Evolutionary conservation across 2,888 invertebrate species (phyloP).

Genomic region (Zeuzera pyrina): DNA sequence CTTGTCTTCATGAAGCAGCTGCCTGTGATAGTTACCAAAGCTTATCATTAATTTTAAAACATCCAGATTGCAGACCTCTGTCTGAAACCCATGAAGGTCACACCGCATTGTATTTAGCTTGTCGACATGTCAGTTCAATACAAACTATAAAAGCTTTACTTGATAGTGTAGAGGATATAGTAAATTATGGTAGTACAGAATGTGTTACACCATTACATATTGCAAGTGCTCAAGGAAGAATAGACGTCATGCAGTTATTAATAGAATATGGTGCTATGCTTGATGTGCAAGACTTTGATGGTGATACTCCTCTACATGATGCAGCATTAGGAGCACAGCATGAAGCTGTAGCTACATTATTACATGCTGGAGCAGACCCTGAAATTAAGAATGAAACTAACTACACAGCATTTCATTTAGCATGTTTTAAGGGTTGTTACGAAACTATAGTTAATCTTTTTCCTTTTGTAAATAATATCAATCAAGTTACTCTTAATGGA

Average conservation of each 20-base stretch:
- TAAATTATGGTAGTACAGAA: conserved; percentile 58
- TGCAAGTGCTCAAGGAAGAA: conserved; percentile 46
- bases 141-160: conserved; percentile 44
- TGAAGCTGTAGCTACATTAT: conserved; percentile 36
- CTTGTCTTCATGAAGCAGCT: conserved; percentile 67
- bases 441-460: conserved; percentile 37
- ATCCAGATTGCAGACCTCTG: conserved; percentile 38
- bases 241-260: conserved; percentile 46
- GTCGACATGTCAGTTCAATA: conserved; percentile 40
- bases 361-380: conserved; percentile 57
- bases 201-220: conserved; percentile 61
- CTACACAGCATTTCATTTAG: conserved; percentile 58
- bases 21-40: conserved; percentile 50
- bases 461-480: conserved; percentile 48
- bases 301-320: conserved; percentile 63
- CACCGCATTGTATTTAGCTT: conserved; percentile 60
- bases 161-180: conserved; percentile 44
- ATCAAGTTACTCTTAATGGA: conserved; percentile 39
- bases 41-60: conserved; percentile 42
- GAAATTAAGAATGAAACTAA: conserved; percentile 46
- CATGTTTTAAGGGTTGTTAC: conserved; percentile 49
- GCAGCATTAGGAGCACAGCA: conserved; percentile 40
- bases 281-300: conserved; percentile 61
- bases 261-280: conserved; percentile 52
- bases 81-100: conserved; percentile 64